These are phyloP conservation scores for Trichacis sp. DNA, from an alignment of 2,888 invertebrate genomes.

Conservation along the genomic window DNA sequence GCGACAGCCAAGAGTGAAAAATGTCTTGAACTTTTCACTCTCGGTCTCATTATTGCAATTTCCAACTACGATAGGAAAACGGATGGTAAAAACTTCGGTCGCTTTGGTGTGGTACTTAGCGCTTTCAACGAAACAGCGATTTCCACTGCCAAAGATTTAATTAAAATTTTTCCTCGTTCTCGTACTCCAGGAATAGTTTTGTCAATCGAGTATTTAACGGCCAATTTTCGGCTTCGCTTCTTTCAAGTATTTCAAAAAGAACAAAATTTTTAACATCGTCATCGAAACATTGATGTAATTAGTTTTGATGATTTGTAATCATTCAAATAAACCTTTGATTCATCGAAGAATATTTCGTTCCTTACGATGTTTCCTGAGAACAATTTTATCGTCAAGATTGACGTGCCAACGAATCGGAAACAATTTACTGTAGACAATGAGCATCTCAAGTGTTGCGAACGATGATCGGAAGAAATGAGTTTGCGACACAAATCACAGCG, in stretches of 20 bases:
- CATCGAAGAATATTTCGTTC: slow-evolving; percentile 16
- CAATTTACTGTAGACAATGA: slow-evolving; percentile 39
- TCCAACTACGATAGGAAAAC: background rate
- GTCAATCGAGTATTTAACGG: too few species aligned
- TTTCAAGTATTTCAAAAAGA: too few species aligned
- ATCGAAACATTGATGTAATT: too few species aligned
- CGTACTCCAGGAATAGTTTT: slow-evolving; percentile 3
- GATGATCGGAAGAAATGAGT: slow-evolving; percentile 36
- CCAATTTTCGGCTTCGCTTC: too few species aligned
- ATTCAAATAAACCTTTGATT: too few species aligned
- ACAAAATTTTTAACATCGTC: too few species aligned
- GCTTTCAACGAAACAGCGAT: background rate
- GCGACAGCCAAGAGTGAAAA: slow-evolving; percentile 4
- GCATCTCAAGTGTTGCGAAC: slow-evolving; percentile 31
- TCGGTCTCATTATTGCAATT: slow-evolving; percentile 1
- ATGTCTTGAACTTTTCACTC: slow-evolving; percentile 2
- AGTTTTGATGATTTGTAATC: too few species aligned
- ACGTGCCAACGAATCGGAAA: slow-evolving; percentile 34
- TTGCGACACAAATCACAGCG: slow-evolving; percentile 26
- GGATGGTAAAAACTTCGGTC: background rate
- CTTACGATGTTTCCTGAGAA: slow-evolving; percentile 27
- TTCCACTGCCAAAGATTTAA: background rate
- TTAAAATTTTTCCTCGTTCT: background rate
- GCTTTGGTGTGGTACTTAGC: background rate
- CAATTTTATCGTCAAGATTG: slow-evolving; percentile 28